A percentile compares a stretch with the other conserved stretches of the same genome.
Conservation (phyloP, 2,797 vertebrate species). For the Hemitrygon akajei region DNA sequence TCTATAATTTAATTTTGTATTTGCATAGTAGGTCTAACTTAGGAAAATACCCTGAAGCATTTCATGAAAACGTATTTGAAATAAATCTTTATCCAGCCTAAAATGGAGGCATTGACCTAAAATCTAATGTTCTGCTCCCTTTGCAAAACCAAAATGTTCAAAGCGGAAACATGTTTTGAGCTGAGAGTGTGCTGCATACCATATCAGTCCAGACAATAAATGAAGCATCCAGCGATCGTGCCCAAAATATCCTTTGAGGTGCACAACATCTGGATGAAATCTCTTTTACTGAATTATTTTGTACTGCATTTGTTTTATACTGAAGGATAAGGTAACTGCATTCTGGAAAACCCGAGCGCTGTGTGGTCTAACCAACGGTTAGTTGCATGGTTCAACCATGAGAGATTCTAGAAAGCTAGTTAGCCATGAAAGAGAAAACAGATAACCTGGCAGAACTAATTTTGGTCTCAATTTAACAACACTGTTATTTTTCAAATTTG, state of each 20-base stretch:
- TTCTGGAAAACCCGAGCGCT: neutral
- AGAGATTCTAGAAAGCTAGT: neutral
- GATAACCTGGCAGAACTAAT: neutral
- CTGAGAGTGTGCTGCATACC: neutral
- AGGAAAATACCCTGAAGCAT: neutral
- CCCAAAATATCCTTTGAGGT: neutral
- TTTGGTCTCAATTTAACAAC: neutral
- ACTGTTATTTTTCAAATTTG: neutral
- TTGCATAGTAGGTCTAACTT: neutral
- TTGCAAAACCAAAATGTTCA: neutral
- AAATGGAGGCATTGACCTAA: neutral
- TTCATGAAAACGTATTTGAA: neutral
- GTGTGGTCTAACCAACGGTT: neutral
- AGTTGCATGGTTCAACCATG: neutral
- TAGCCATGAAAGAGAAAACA: neutral
- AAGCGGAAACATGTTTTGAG: neutral
- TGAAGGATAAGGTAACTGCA: neutral
- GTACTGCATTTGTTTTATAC: neutral
- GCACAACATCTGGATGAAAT: neutral
- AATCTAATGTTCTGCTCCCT: neutral
- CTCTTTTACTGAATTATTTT: neutral
- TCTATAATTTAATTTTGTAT: neutral
- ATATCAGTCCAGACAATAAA: neutral
- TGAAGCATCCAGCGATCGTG: neutral
- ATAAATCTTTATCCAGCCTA: neutral